Evolutionary conservation across 2,113 vertebrate species (phyloP).

Genomic region (Sylvia atricapilla): DNA sequence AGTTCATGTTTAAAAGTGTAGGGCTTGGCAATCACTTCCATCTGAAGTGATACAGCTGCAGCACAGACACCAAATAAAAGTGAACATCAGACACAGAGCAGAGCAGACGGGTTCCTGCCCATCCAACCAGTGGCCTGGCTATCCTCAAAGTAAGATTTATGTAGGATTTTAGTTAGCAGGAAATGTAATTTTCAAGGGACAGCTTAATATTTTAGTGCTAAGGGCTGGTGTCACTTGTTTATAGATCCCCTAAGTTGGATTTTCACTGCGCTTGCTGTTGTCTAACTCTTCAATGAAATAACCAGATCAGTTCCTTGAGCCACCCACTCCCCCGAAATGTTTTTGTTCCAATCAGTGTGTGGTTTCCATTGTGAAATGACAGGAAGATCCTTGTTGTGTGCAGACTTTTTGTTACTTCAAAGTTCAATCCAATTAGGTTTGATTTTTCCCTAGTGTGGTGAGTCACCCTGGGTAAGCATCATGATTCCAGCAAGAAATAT

Average conservation of each 20-base stretch:
- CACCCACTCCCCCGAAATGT: background rate
- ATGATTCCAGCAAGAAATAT: constrained; percentile 8
- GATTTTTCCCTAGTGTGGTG: background rate
- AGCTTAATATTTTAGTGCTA: background rate
- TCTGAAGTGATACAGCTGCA: background rate
- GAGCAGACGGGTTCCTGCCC: background rate
- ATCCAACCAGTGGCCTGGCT: background rate
- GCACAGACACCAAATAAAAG: background rate
- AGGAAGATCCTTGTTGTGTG: constrained; percentile 25
- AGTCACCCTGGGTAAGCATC: constrained; percentile 20
- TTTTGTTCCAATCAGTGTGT: background rate
- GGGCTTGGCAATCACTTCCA: background rate
- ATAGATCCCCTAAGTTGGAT: background rate
- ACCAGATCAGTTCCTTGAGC: background rate
- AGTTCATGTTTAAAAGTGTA: background rate
- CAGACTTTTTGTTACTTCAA: constrained; percentile 40
- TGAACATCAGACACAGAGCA: background rate
- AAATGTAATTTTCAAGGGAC: background rate
- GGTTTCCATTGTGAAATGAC: constrained; percentile 21
- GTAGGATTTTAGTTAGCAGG: background rate
- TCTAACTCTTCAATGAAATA: background rate
- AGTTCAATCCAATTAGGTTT: constrained; percentile 55
- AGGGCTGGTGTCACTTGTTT: background rate
- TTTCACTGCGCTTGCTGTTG: background rate
- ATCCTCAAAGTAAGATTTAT: background rate